Percentiles rank a stretch among this genome's conserved stretches.
Evolutionary conservation across 1,140 invertebrate genomes (phyloP).

Genomic region (Solenopsis invicta): DNA sequence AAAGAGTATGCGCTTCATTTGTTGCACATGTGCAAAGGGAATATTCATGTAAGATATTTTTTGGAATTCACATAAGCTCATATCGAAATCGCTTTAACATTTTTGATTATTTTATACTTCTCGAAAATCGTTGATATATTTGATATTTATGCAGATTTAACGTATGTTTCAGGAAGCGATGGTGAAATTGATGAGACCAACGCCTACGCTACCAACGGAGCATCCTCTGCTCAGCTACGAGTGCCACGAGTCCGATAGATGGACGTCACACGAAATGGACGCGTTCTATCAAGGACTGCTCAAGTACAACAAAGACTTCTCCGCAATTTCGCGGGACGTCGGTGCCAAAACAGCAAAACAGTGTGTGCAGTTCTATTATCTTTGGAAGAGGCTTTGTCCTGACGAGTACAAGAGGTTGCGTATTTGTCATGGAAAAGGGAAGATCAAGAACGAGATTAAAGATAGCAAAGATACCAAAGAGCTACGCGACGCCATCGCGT

Average conservation of each 20-base stretch:
- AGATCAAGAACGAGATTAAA: slow-evolving; percentile 82
- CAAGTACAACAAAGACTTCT: slow-evolving; percentile 98
- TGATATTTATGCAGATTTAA: slow-evolving; percentile 59
- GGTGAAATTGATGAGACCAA: slow-evolving; percentile 92
- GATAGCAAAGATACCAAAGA: slow-evolving; percentile 84
- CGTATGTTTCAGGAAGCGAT: slow-evolving; percentile 90
- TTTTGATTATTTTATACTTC: background rate
- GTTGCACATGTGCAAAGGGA: slow-evolving; percentile 94
- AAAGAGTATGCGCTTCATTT: slow-evolving; percentile 98
- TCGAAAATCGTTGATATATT: background rate
- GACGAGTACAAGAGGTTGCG: slow-evolving; percentile 93
- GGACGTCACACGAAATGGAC: slow-evolving; percentile 95
- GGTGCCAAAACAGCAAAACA: slow-evolving; percentile 96
- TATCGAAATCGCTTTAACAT: slow-evolving; percentile 25
- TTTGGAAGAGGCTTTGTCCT: slow-evolving; percentile 98
- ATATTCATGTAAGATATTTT: slow-evolving; percentile 91
- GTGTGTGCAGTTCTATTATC: slow-evolving; percentile 99
- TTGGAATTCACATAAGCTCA: background rate
- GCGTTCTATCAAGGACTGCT: slow-evolving; percentile 95
- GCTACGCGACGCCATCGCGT: slow-evolving; percentile 84
- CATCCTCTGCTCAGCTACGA: slow-evolving; percentile 92
- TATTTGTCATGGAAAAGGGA: slow-evolving; percentile 82
- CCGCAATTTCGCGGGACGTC: slow-evolving; percentile 94
- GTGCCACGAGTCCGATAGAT: slow-evolving; percentile 92
- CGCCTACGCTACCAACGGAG: slow-evolving; percentile 91